A percentile compares a stretch with the other conserved stretches of the same genome.
These are phyloP conservation scores for Sphaerophoria taeniata DNA, from an alignment of 2,888 invertebrate species.

Conservation along the genomic window DNA sequence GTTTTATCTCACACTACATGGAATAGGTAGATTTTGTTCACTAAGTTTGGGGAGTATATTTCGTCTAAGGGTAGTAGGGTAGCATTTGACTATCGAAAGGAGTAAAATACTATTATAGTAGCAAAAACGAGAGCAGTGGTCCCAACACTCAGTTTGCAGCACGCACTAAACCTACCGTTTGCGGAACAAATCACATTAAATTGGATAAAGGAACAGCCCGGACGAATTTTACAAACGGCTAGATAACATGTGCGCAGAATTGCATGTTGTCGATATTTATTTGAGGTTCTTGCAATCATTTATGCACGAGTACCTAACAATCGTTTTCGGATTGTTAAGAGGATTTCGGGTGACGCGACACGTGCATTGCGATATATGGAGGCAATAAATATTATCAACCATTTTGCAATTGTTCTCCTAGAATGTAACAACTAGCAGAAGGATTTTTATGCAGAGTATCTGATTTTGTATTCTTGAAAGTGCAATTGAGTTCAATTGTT, in stretches of 20 bases:
- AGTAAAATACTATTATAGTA: too few species aligned
- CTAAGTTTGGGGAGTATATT: too few species aligned
- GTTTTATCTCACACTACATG: too few species aligned
- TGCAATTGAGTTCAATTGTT: slow-evolving; percentile 55
- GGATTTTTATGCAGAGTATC: slow-evolving; percentile 31
- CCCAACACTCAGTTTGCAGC: too few species aligned
- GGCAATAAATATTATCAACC: slow-evolving; percentile 69
- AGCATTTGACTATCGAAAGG: too few species aligned
- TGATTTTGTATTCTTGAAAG: slow-evolving; percentile 3
- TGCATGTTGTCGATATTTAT: slow-evolving; percentile 69
- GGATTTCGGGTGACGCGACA: slow-evolving; percentile 11
- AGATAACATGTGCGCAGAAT: slow-evolving; percentile 70
- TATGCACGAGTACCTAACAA: neutral
- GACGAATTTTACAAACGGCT: slow-evolving; percentile 54
- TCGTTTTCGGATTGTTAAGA: neutral
- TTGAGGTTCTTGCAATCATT: slow-evolving; percentile 48
- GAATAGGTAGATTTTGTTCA: too few species aligned
- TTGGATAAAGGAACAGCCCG: slow-evolving; percentile 47
- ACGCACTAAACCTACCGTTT: slow-evolving; percentile 13
- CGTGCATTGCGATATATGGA: neutral
- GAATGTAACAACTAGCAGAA: slow-evolving; percentile 39
- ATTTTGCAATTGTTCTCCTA: slow-evolving; percentile 29
- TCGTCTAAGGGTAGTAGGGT: too few species aligned
- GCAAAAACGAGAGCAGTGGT: too few species aligned
- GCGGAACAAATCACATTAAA: slow-evolving; percentile 72